Percentiles rank a stretch among this genome's conserved stretches.
Evolutionary conservation across 2,888 invertebrate species (phyloP).

Genomic region (Hoplodrina blanda): DNA sequence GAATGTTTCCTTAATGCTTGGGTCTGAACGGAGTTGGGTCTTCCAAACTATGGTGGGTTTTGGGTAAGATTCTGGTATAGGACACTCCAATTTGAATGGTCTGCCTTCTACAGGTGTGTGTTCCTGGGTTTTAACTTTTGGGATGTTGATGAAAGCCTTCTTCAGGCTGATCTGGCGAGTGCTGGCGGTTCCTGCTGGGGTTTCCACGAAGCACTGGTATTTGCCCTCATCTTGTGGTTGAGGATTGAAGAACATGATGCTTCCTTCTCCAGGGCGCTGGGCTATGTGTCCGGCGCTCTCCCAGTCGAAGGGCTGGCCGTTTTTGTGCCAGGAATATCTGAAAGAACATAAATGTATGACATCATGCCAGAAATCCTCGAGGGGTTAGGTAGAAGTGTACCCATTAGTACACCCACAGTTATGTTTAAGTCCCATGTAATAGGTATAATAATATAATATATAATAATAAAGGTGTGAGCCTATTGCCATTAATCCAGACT

Average conservation of each 20-base stretch:
- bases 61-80: constrained; percentile 77
- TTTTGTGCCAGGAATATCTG: constrained; percentile 81
- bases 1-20: constrained; percentile 65
- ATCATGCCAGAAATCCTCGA: no score
- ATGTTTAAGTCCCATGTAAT: no score
- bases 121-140: constrained; percentile 65
- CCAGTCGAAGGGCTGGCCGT: constrained; percentile 71
- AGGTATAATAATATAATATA: no score
- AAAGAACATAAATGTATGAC: no score
- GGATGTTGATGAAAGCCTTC: constrained; percentile 70
- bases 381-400: no score
- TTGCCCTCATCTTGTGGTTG: constrained; percentile 74
- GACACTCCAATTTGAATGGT: constrained; percentile 78
- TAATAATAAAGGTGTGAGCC: no score
- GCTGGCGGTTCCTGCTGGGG: constrained; percentile 75
- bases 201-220: constrained; percentile 79
- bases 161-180: constrained; percentile 73
- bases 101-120: constrained; percentile 78
- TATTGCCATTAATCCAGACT: no score
- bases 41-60: constrained; percentile 79
- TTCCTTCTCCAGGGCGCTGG: constrained; percentile 74
- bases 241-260: constrained; percentile 76
- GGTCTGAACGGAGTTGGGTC: constrained; percentile 68
- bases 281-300: constrained; percentile 60
- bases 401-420: no score